Percentiles rank a stretch among this genome's conserved stretches.
Conservation (phyloP, 2,113 vertebrate genomes). For the Philantomba maxwellii region DNA sequence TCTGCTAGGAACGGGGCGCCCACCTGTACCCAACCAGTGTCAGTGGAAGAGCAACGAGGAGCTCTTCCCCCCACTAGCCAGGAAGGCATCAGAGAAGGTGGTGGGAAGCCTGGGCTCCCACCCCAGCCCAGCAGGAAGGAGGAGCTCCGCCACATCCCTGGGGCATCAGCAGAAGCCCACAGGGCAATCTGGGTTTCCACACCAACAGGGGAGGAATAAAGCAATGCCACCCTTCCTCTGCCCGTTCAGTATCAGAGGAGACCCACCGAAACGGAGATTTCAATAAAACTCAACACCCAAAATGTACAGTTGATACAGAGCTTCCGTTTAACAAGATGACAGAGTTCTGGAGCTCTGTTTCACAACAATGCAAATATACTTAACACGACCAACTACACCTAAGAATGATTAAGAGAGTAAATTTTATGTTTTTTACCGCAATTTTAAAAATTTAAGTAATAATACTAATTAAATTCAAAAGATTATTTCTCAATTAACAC, state of each 20-base stretch:
- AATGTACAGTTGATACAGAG: not conserved
- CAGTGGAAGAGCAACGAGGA: not conserved
- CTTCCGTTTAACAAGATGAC: not conserved
- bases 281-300: not conserved
- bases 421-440: not conserved
- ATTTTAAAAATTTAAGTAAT: not conserved
- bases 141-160: not conserved
- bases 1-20: not conserved
- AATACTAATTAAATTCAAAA: not conserved
- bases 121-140: not conserved
- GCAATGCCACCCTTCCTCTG: not conserved
- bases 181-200: not conserved
- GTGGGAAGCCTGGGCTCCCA: not conserved
- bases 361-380: not conserved
- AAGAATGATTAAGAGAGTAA: not conserved
- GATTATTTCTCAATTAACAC: not conserved
- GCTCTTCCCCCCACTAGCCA: too few species aligned
- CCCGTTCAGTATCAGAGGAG: not conserved
- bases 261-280: not conserved
- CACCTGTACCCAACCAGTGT: not conserved
- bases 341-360: not conserved
- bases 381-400: not conserved
- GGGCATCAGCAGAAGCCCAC: too few species aligned
- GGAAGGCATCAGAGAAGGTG: not conserved
- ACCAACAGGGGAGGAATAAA: too few species aligned